These are phyloP conservation scores for Oryzias celebensis DNA, from an alignment of 2,113 vertebrate genomes.

Conservation along the genomic window DNA sequence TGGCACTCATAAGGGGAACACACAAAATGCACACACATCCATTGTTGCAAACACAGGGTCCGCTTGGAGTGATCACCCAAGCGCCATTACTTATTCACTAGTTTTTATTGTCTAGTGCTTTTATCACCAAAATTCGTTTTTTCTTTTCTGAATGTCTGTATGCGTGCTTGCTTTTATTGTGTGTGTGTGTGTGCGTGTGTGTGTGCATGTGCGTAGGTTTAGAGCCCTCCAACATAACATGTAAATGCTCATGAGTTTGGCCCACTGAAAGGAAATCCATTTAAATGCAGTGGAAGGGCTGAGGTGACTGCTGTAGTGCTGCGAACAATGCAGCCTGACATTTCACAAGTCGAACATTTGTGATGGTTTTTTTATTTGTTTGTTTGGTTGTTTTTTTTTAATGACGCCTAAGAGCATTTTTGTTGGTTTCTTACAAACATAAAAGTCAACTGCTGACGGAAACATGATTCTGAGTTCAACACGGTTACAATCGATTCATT, in stretches of 20 bases:
- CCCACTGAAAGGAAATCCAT: conserved; percentile 7
- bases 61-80: conserved; percentile 43
- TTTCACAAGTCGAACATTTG: conserved; percentile 79
- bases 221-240: conserved; percentile 19
- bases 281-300: conserved; percentile 12
- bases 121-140: neutral
- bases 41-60: conserved; percentile 52
- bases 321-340: conserved; percentile 37
- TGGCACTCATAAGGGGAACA: conserved; percentile 53
- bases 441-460: conserved; percentile 24
- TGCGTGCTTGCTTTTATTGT: neutral
- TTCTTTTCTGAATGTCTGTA: neutral
- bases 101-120: conserved; percentile 32
- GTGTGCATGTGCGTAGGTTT: neutral
- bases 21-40: conserved; percentile 33
- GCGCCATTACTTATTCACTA: conserved; percentile 30
- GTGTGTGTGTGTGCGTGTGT: neutral
- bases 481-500: too few relatives aligned
- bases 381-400: conserved; percentile 28
- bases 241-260: conserved; percentile 17
- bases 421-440: conserved; percentile 32
- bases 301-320: conserved; percentile 15
- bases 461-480: conserved; percentile 19
- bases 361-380: conserved; percentile 40
- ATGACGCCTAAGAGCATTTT: conserved; percentile 69